Percentiles rank a stretch among this genome's conserved stretches.
phyloP scores from a whole-genome alignment of 2,888 invertebrate genomes.

The Limnephilus lunatus region DNA sequence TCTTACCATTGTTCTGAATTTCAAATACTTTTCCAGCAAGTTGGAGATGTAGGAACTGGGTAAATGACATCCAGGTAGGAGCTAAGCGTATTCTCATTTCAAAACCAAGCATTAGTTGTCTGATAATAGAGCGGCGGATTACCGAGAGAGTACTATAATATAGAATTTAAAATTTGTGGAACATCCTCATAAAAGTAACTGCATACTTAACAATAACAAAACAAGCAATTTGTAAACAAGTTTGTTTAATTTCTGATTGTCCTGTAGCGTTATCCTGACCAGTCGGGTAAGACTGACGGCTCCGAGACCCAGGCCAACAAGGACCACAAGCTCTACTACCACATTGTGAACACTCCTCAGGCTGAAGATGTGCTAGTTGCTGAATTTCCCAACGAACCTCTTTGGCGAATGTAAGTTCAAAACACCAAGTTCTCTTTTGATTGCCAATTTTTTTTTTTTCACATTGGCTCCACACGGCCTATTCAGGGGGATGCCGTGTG shows the following conservation, averaged over 20 bases:
- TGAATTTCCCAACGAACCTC: slow-evolving; percentile 93
- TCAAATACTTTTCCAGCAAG: too few species aligned
- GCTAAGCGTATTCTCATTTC: too few species aligned
- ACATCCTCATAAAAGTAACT: not conserved
- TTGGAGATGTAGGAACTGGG: too few species aligned
- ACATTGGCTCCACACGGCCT: too few species aligned
- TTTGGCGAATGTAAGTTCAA: slow-evolving; percentile 90
- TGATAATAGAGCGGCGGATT: too few species aligned
- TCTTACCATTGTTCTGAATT: too few species aligned
- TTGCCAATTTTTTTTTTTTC: too few species aligned
- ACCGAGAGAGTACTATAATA: too few species aligned
- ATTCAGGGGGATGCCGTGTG: too few species aligned
- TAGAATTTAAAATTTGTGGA: not conserved
- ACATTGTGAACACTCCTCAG: slow-evolving; percentile 90
- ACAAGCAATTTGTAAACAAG: not conserved
- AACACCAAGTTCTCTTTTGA: not conserved
- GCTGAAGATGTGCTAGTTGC: slow-evolving; percentile 90
- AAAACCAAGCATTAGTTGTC: too few species aligned
- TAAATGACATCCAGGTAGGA: too few species aligned
- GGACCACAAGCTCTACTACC: slow-evolving; percentile 96
- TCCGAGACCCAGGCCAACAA: slow-evolving; percentile 92
- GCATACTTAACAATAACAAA: not conserved
- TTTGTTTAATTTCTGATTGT: not conserved
- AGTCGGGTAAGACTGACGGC: slow-evolving; percentile 91
- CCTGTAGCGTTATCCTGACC: slow-evolving; percentile 87